Evolutionary conservation across 2,797 vertebrate species (phyloP).

Genomic region (Telmatherina bonti): DNA sequence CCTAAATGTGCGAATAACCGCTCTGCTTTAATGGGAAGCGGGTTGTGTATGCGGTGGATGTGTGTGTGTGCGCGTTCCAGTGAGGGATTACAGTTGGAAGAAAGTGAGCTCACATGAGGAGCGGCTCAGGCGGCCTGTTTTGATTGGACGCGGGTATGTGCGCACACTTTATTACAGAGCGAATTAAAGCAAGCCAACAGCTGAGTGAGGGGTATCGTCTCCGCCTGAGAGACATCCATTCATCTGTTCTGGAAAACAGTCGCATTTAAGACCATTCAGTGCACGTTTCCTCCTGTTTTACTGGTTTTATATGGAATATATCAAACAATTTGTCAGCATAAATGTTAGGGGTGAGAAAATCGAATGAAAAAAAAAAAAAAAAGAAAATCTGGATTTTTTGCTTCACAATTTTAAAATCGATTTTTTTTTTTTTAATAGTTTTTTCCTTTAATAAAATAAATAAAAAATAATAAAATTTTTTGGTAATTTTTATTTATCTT

Average conservation of each 20-base stretch:
- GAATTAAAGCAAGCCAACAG: slow-evolving; percentile 72
- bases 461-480: too few species aligned
- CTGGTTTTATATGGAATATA: neutral
- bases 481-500: too few species aligned
- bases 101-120: slow-evolving; percentile 69
- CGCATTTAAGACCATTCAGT: slow-evolving; percentile 1
- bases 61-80: slow-evolving; percentile 12
- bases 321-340: neutral
- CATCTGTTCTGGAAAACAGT: slow-evolving; percentile 29
- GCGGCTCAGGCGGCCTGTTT: slow-evolving; percentile 63
- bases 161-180: slow-evolving; percentile 51
- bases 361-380: too few species aligned
- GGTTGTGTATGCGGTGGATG: neutral
- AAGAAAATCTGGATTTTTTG: too few species aligned
- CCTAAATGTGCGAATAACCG: slow-evolving; percentile 29
- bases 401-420: too few species aligned
- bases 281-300: neutral
- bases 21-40: slow-evolving; percentile 12
- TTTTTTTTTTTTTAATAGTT: too few species aligned
- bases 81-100: slow-evolving; percentile 63
- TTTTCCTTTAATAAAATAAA: too few species aligned
- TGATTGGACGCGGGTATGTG: slow-evolving; percentile 62
- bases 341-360: too few species aligned
- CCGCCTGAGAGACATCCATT: slow-evolving; percentile 42
- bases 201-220: slow-evolving; percentile 56